Percentiles rank a stretch among this genome's conserved stretches.
Conservation (phyloP, 2,888 invertebrate genomes). For the Disparrhopalites patrizii region DNA sequence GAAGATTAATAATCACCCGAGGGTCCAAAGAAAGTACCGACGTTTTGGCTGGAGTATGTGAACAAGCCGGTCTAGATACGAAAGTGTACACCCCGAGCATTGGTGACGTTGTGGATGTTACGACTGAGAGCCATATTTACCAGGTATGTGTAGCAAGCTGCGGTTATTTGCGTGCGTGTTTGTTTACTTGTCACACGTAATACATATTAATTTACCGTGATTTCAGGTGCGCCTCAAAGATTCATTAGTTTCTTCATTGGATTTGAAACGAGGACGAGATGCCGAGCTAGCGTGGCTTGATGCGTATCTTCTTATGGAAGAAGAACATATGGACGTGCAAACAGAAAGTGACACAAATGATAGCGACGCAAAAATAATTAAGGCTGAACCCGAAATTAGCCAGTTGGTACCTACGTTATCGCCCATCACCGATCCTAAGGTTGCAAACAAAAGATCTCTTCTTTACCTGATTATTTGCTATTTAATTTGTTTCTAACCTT, state of each 20-base stretch:
- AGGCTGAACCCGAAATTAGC: slow-evolving; percentile 26
- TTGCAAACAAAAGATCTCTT: slow-evolving; percentile 7
- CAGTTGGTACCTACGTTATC: slow-evolving; percentile 46
- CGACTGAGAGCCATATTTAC: slow-evolving; percentile 96
- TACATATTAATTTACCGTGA: slow-evolving; percentile 21
- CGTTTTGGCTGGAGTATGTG: slow-evolving; percentile 63
- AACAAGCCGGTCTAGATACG: slow-evolving; percentile 61
- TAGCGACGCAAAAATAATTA: slow-evolving; percentile 50
- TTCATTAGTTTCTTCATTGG: slow-evolving; percentile 78
- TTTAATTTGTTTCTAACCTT: background rate
- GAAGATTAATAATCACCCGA: slow-evolving; percentile 73
- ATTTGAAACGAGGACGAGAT: slow-evolving; percentile 78
- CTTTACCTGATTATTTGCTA: background rate
- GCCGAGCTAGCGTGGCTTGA: slow-evolving; percentile 96
- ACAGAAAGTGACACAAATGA: too few relatives aligned
- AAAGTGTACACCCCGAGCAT: slow-evolving; percentile 76
- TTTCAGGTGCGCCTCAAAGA: slow-evolving; percentile 82
- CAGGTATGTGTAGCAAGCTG: slow-evolving; percentile 64
- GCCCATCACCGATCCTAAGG: slow-evolving; percentile 37
- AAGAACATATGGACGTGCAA: slow-evolving; percentile 59
- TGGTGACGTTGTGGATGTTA: slow-evolving; percentile 87
- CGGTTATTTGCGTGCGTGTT: background rate
- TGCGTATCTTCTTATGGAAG: slow-evolving; percentile 62
- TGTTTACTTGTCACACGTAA: background rate
- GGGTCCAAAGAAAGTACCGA: slow-evolving; percentile 68